phyloP scores from a whole-genome alignment of 2,113 vertebrate species.

The Origma solitaria region DNA sequence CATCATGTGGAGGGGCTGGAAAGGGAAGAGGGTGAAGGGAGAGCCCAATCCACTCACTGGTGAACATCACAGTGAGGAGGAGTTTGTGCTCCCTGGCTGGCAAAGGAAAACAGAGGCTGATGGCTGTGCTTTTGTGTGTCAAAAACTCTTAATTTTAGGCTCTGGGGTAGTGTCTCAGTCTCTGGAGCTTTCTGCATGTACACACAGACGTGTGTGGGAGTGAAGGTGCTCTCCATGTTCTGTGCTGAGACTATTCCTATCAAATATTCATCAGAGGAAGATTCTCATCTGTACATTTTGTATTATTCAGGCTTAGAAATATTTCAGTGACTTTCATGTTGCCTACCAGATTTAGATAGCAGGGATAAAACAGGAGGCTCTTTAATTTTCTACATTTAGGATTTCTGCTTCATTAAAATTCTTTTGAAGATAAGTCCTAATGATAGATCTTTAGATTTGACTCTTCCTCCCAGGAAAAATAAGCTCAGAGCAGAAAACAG shows the following conservation, averaged over 20 bases:
- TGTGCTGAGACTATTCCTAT: neutral
- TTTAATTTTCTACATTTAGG: neutral
- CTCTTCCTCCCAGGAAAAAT: neutral
- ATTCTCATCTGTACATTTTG: neutral
- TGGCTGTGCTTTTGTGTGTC: neutral
- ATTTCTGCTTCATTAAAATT: constrained; percentile 33
- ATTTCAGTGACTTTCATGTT: constrained; percentile 14
- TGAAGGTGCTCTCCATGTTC: neutral
- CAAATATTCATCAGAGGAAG: constrained; percentile 42
- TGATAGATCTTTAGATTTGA: neutral
- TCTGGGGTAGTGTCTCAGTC: neutral
- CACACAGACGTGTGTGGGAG: neutral
- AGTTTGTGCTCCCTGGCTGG: neutral
- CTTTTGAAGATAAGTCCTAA: constrained; percentile 7
- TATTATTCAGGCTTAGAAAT: constrained; percentile 32
- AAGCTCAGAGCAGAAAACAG: neutral
- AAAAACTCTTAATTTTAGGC: neutral
- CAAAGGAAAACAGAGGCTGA: neutral
- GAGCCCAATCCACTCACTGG: neutral
- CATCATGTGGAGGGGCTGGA: neutral
- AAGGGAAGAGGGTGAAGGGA: neutral
- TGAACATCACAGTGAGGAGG: rapidly evolving
- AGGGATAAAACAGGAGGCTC: neutral
- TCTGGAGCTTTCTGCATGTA: neutral
- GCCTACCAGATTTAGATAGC: constrained; percentile 14